Conservation (phyloP, 2,113 vertebrate genomes). For the Semicossyphus pulcher region DNA sequence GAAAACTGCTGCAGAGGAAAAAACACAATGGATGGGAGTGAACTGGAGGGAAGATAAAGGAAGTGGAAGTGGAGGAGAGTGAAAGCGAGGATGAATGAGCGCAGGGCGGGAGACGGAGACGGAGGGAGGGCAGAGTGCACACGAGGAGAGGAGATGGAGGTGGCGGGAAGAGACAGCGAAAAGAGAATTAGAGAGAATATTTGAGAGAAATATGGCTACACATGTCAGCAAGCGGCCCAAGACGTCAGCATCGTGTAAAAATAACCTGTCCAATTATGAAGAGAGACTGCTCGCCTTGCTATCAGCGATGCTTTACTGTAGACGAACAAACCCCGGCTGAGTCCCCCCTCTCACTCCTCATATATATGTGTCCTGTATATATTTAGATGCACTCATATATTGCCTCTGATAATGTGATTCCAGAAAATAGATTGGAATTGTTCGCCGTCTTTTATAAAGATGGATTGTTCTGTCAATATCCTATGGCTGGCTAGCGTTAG, state of each 20-base stretch:
- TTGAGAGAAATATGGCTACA: conserved; percentile 83
- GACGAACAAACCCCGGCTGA: not conserved
- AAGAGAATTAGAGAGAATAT: conserved; percentile 73
- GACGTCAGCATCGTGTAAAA: conserved; percentile 87
- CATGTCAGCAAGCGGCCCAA: conserved; percentile 85
- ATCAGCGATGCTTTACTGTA: conserved; percentile 51
- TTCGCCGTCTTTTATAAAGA: conserved; percentile 97
- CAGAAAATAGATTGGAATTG: conserved; percentile 95
- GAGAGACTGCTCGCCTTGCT: conserved; percentile 47
- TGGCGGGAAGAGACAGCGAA: conserved; percentile 14
- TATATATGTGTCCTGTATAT: conserved; percentile 85
- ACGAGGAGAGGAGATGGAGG: conserved; percentile 21
- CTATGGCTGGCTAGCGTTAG: conserved; percentile 90
- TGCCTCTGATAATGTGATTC: conserved; percentile 94
- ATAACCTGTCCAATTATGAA: conserved; percentile 87
- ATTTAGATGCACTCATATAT: conserved; percentile 95
- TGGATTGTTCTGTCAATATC: conserved; percentile 95
- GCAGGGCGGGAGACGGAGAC: conserved; percentile 1
- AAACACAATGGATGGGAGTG: conserved; percentile 46
- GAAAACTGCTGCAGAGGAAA: conserved; percentile 40
- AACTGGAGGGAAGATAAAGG: conserved; percentile 28
- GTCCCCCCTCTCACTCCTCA: conserved; percentile 65
- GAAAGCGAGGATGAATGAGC: conserved; percentile 34
- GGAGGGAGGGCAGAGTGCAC: conserved; percentile 3
- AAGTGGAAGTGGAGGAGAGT: conserved; percentile 25